A percentile compares a stretch with the other conserved stretches of the same genome.
Evolutionary conservation across 2,113 vertebrate species (phyloP).

Genomic region (Hemichromis elongatus): DNA sequence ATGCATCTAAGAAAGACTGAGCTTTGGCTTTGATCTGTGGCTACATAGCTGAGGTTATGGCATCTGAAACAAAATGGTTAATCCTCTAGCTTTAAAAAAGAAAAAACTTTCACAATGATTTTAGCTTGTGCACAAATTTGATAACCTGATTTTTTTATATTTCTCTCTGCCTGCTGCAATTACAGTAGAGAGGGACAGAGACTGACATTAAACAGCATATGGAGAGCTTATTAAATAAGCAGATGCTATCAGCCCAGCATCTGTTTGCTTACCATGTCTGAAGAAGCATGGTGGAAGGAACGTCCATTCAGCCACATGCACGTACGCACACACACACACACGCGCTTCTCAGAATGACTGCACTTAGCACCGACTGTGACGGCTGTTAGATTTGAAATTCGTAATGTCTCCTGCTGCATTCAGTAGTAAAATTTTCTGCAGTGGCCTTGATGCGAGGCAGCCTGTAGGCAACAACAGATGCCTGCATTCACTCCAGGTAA

Average conservation of each 20-base stretch:
- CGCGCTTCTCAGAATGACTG: neutral
- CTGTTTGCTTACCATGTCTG: neutral
- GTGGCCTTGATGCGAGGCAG: conserved; percentile 10
- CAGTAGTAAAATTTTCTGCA: neutral
- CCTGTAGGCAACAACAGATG: conserved; percentile 2
- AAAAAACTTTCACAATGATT: neutral
- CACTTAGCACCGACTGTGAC: neutral
- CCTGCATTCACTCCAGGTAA: conserved; percentile 2
- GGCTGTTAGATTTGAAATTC: neutral
- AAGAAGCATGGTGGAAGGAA: neutral
- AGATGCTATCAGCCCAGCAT: conserved; percentile 24
- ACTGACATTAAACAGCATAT: conserved; percentile 12
- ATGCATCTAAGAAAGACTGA: neutral
- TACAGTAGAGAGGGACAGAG: neutral
- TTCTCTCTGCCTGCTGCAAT: neutral
- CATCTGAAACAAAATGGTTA: neutral
- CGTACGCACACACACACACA: neutral
- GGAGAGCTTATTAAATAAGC: conserved; percentile 19
- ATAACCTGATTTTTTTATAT: neutral
- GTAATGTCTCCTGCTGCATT: conserved; percentile 13
- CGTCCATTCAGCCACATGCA: neutral
- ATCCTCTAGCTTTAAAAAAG: neutral
- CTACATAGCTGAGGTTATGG: neutral
- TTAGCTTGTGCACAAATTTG: neutral
- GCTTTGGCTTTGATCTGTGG: conserved; percentile 6